These are phyloP conservation scores for Molanna angustata DNA, from an alignment of 2,888 invertebrate species.

Conservation along the genomic window DNA sequence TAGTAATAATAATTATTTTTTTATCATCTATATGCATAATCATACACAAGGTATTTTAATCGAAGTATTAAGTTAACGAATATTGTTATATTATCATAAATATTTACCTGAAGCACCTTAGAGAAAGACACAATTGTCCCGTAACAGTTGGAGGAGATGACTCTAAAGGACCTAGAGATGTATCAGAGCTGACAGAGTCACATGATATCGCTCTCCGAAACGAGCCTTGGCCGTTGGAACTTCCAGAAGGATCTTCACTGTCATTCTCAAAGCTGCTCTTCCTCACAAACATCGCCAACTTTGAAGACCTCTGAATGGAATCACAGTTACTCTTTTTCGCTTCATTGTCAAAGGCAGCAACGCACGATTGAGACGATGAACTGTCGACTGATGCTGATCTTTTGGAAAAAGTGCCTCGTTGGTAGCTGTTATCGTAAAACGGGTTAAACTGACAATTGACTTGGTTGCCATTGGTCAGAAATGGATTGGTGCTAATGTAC, in stretches of 20 bases:
- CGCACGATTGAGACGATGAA: conserved; percentile 10
- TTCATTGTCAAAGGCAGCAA: too few species aligned
- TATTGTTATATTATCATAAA: neutral
- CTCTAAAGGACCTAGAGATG: conserved; percentile 69
- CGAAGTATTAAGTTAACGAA: too few species aligned
- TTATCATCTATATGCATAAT: too few species aligned
- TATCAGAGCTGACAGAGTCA: conserved; percentile 78
- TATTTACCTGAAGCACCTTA: conserved; percentile 68
- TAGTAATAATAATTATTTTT: too few species aligned
- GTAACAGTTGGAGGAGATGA: conserved; percentile 67
- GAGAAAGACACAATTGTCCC: conserved; percentile 72
- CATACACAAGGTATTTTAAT: too few species aligned
- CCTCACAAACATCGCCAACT: conserved; percentile 14
- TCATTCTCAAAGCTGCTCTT: conserved; percentile 26
- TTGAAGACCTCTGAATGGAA: conserved; percentile 11
- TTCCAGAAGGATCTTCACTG: conserved; percentile 28
- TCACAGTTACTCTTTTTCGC: conserved; percentile 20
- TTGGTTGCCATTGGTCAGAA: conserved; percentile 27
- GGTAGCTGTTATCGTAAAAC: conserved; percentile 23
- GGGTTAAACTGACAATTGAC: conserved; percentile 31
- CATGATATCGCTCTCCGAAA: conserved; percentile 71
- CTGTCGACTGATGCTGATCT: conserved; percentile 13
- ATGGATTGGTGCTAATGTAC: conserved; percentile 32
- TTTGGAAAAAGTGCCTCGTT: conserved; percentile 13
- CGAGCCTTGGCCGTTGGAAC: conserved; percentile 35